Conservation (phyloP, 1,140 invertebrate species). For the Harlomillsia oculata region DNA sequence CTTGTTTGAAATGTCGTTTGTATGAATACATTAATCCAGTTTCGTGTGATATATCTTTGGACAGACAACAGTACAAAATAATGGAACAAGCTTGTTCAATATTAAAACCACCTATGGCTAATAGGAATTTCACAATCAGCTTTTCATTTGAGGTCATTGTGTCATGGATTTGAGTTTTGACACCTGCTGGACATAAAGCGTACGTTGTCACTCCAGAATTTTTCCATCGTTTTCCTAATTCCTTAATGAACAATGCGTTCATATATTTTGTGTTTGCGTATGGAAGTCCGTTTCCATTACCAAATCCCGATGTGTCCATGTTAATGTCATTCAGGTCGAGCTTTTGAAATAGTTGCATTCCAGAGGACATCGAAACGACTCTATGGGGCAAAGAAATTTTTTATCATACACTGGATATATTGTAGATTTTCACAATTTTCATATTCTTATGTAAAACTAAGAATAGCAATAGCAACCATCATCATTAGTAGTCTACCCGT, state of each 20-base stretch:
- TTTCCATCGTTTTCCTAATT: constrained; percentile 37
- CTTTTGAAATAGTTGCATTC: background rate
- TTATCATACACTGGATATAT: no score
- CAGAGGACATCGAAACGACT: background rate
- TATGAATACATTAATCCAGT: constrained; percentile 39
- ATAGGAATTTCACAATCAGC: no score
- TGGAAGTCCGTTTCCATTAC: constrained; percentile 36
- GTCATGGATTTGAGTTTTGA: constrained; percentile 41
- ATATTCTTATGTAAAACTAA: no score
- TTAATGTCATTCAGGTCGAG: constrained; percentile 42
- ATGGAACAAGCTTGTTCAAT: no score
- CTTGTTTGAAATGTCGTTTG: constrained; percentile 37
- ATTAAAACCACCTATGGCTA: no score
- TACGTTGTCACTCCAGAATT: constrained; percentile 42
- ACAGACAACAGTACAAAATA: constrained; percentile 39
- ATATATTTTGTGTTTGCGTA: constrained; percentile 42
- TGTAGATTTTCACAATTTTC: no score
- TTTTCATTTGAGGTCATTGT: no score
- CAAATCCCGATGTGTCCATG: constrained; percentile 30
- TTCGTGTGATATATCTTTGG: constrained; percentile 37
- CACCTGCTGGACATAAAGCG: constrained; percentile 45
- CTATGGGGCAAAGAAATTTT: no score
- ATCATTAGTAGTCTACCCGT: no score
- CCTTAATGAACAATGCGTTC: constrained; percentile 37
- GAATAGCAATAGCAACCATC: no score